Conservation (phyloP, 2,888 invertebrate species). For the Phortica magna region DNA sequence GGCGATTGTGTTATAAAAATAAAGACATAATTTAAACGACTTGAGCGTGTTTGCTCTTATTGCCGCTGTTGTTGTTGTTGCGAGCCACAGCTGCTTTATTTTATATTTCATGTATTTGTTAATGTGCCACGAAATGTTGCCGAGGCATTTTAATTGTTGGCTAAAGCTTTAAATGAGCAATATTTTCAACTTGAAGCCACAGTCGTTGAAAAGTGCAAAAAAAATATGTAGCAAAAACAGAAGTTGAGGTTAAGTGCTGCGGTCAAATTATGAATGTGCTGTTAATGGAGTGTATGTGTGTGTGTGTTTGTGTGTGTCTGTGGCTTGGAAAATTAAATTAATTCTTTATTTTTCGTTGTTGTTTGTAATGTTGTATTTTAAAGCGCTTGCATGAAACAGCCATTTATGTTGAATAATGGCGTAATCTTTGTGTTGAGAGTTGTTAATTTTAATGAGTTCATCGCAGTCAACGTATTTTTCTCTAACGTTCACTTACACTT, state of each 20-base stretch:
- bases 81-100: not conserved
- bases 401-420: too few species aligned
- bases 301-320: not conserved
- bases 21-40: slow-evolving; percentile 28
- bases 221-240: not conserved
- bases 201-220: too few species aligned
- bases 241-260: slow-evolving; percentile 39
- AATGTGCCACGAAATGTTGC: too few species aligned
- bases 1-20: slow-evolving; percentile 14
- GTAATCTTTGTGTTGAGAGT: too few species aligned
- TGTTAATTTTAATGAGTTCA: too few species aligned
- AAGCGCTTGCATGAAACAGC: too few species aligned
- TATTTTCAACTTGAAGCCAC: too few species aligned
- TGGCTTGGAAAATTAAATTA: not conserved
- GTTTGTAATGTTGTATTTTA: too few species aligned
- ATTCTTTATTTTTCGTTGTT: not conserved
- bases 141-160: slow-evolving; percentile 3
- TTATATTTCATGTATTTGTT: not conserved
- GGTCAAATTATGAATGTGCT: slow-evolving; percentile 25
- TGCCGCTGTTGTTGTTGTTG: not conserved
- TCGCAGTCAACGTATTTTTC: too few species aligned
- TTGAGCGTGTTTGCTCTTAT: not conserved
- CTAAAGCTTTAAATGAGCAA: slow-evolving; percentile 13
- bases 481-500: too few species aligned
- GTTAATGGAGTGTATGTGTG: slow-evolving; percentile 11